Percentiles rank a stretch among this genome's conserved stretches.
Conservation (phyloP, 2,113 vertebrate species). For the Isichthys henryi region DNA sequence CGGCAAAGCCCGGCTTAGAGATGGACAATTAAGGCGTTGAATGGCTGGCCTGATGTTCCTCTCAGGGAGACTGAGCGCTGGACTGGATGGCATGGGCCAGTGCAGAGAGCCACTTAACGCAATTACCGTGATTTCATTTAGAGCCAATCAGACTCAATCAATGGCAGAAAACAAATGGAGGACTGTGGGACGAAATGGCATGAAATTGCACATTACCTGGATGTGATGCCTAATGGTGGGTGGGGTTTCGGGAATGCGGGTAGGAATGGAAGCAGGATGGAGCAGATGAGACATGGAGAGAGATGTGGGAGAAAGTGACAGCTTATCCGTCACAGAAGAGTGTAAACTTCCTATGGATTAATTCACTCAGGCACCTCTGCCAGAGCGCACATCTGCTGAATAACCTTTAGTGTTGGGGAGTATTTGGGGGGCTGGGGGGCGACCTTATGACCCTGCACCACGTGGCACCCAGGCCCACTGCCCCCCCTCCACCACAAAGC, state of each 20-base stretch:
- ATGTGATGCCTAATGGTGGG: background rate
- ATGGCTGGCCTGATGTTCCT: background rate
- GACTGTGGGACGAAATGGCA: background rate
- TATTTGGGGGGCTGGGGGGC: background rate
- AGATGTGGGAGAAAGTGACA: background rate
- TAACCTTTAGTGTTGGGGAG: background rate
- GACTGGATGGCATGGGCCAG: background rate
- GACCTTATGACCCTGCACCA: background rate
- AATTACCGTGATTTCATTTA: background rate
- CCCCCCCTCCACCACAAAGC: background rate
- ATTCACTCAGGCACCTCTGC: background rate
- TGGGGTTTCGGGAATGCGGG: background rate
- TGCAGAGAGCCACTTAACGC: background rate
- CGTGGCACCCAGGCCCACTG: background rate
- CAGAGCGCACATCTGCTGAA: background rate
- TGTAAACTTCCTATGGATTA: background rate
- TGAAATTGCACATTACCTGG: background rate
- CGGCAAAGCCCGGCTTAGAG: background rate
- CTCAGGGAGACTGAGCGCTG: background rate
- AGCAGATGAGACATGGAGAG: background rate
- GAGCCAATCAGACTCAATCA: background rate
- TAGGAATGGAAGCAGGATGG: background rate
- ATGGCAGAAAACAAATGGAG: background rate
- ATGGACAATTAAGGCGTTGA: background rate
- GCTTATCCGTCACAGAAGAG: background rate